Evolutionary conservation across 2,113 vertebrate species (phyloP).

Genomic region (Ptilonorhynchus violaceus): DNA sequence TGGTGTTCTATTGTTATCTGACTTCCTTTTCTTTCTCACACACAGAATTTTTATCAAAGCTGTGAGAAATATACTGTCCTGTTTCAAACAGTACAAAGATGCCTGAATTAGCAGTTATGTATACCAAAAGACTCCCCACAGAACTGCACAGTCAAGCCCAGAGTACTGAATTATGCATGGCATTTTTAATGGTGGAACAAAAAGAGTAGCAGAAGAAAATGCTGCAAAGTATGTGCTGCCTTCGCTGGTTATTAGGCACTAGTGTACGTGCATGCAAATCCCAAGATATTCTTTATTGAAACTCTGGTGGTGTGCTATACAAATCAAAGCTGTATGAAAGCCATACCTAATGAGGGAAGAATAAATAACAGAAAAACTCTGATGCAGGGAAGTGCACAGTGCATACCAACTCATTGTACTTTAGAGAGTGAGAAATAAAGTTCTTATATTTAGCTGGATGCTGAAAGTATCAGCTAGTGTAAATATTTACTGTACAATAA

Average conservation of each 20-base stretch:
- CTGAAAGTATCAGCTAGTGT: neutral
- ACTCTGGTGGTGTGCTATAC: neutral
- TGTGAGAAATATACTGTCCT: neutral
- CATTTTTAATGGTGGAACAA: constrained; percentile 42
- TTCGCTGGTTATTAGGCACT: neutral
- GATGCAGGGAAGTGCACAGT: neutral
- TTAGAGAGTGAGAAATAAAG: neutral
- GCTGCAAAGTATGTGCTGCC: neutral
- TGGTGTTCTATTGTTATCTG: neutral
- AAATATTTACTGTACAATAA: constrained; percentile 22
- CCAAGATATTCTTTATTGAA: constrained; percentile 23
- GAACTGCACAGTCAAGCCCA: neutral
- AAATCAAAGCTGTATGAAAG: constrained; percentile 15
- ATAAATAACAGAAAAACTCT: neutral
- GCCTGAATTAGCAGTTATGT: neutral
- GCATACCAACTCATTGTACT: neutral
- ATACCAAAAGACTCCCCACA: neutral
- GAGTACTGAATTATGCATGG: constrained; percentile 38
- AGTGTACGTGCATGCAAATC: constrained; percentile 6
- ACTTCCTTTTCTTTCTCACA: neutral
- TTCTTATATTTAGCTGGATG: neutral
- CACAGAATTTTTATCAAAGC: neutral
- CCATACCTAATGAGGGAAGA: constrained; percentile 23
- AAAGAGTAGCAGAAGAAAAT: constrained; percentile 27
- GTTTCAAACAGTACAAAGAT: neutral